Base-by-base conservation (phyloP, 2,113 vertebrate genomes). In the Albula glossodonta region DNA sequence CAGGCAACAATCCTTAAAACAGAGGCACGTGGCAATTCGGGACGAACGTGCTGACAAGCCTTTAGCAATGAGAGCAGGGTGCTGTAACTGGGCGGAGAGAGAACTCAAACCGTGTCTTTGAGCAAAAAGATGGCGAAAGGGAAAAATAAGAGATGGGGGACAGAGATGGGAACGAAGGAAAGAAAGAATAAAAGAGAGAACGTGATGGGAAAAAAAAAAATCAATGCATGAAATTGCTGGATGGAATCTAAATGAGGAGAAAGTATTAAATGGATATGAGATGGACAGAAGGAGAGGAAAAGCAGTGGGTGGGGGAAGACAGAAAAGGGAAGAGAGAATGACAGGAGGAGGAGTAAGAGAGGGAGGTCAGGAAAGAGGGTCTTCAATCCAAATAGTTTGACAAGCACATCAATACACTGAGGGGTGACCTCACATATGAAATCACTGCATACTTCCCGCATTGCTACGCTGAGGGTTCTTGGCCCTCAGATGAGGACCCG, bases 381-480 rank as follows among this genome's bases (percentile, higher is more conserved):
- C 12, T 25, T 41, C 17, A 22, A 19, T n/a, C 15, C 3, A 53
- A 15, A 81, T 9, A n/a, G 50, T 19, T 60, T 63, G 51, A 83
- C 82, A 41, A 31, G 49, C 53, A 60, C 56, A 83, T 22, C 51
- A 13, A 19, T 48, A 63, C 53, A 82, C 81, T 56, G n/a, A 82
- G 70, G 5, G n/a, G 70, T 74, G 70, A 74, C n/a, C n/a, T 74
- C 81, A 82, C 81, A 41, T 56, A 83, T 17, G 48, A 56, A 48
- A 56, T 60, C 82, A 15, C 19, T 7, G 17, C 56, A 83, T 41
- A 48, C 31, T 60, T 48, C 22, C 82, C 60, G 70, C 70, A n/a
- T 74, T n/a, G 70, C 70, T 74, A 10, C 31, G 70, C 22, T 74
- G 6, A 5, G 25, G 70, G 9, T 4, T 22, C 70, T 74, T 74